Base-by-base conservation (phyloP, 1,140 invertebrate genomes). In the Drosophila mauritiana region DNA sequence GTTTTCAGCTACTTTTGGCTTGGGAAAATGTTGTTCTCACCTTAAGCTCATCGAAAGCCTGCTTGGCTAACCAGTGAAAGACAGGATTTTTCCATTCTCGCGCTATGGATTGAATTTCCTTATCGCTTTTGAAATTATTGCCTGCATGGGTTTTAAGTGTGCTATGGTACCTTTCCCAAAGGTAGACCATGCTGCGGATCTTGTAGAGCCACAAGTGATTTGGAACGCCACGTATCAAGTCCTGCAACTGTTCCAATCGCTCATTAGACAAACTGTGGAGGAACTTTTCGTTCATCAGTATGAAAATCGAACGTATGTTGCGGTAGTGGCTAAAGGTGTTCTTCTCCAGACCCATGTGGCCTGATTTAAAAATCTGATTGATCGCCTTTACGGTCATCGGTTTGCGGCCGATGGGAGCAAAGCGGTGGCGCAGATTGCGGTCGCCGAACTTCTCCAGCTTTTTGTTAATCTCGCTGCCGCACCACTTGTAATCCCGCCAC, bases 41-140 rank as follows among this genome's bases (percentile, higher is more conserved):
- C 68, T 88, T 80, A 0, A 88, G 46, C 43, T 88, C 83, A 27
- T 79, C 62, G 0, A 77, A 77, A 5, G 84, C 76, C 56, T 89
- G 80, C 40, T 77, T 88, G 43, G 76, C 80, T 15, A 83, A 25
- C 83, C 83, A 88, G 37, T 88, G 83, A n/a, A 88, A 89, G 8
- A 64, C 15, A 0, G 83, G 79, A 55, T 46, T 68, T 20, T 49
- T 57, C 83, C 83, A 86, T 13, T 20, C 43, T 0, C 5, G 7
- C 2, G 20, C 17, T 13, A 69, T 40, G 0, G 20, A 7, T 5
- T 31, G 31, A 39, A 65, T 13, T 22, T 7, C 22, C 15, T 31
- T 43, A 3, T 46, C 11, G 7, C 37, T 49, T 13, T 27, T 13
- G 1, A 53, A 6, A 36, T 20, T 42, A 1, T 3, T 46, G n/a